These are phyloP conservation scores for Macaria notata DNA, from an alignment of 2,888 invertebrate genomes.

Conservation along the genomic window DNA sequence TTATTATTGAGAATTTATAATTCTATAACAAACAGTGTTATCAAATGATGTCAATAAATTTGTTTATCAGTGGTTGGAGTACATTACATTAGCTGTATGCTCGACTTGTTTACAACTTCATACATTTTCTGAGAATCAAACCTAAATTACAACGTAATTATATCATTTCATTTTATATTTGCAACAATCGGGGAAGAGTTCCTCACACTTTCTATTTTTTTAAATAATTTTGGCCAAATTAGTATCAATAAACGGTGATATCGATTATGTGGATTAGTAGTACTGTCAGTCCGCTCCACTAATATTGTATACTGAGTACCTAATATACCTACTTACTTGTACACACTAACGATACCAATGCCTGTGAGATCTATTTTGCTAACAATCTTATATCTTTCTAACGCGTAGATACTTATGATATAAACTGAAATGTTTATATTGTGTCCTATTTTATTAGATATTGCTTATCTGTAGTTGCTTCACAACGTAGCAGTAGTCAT, in stretches of 20 bases:
- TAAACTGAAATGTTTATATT: neutral
- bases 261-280: neutral
- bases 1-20: too few relatives aligned
- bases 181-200: too few relatives aligned
- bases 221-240: neutral
- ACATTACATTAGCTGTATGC: neutral
- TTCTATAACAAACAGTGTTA: slow-evolving; percentile 7
- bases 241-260: neutral
- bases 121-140: slow-evolving; percentile 3
- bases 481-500: slow-evolving; percentile 11
- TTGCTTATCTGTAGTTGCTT: slow-evolving; percentile 18
- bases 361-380: too few relatives aligned
- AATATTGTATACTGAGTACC: too few relatives aligned
- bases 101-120: slow-evolving; percentile 2
- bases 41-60: slow-evolving; percentile 8
- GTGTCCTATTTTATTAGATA: slow-evolving; percentile 8
- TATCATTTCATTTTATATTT: neutral
- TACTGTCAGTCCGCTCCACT: too few relatives aligned
- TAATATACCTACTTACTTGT: too few relatives aligned
- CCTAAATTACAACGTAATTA: neutral
- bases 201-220: too few relatives aligned
- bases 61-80: slow-evolving; percentile 6
- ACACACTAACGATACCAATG: neutral
- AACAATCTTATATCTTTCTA: too few relatives aligned
- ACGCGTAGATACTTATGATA: too few relatives aligned